These are phyloP conservation scores for Loris lydekkerianus DNA, from an alignment of 2,797 vertebrate genomes.

Conservation along the genomic window DNA sequence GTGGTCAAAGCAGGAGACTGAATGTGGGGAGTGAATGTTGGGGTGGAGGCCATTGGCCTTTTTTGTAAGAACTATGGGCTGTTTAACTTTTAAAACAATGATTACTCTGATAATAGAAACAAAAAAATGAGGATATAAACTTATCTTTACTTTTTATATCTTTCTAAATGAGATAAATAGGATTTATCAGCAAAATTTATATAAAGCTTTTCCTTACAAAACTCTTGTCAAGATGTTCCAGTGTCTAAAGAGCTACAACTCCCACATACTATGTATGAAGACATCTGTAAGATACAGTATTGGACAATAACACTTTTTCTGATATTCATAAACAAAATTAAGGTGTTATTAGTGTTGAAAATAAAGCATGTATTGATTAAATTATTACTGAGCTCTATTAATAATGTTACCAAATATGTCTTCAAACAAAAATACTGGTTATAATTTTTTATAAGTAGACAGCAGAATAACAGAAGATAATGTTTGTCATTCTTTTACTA, in stretches of 20 bases:
- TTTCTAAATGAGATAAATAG: constrained; percentile 11
- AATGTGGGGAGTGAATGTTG: rapidly evolving
- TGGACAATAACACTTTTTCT: neutral
- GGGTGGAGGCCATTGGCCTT: neutral
- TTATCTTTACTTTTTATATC: neutral
- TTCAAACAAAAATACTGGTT: constrained; percentile 35
- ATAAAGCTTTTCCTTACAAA: neutral
- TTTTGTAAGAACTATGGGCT: neutral
- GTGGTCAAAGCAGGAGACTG: neutral
- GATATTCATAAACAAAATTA: neutral
- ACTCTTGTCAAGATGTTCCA: neutral
- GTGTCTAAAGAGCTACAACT: neutral
- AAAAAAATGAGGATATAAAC: neutral
- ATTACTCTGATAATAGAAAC: neutral
- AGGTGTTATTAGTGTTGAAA: neutral
- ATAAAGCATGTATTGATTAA: constrained; percentile 4
- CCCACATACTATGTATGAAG: neutral
- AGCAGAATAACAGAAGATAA: neutral
- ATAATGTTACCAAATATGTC: neutral
- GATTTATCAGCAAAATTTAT: neutral
- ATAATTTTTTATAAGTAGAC: neutral
- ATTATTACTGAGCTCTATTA: neutral
- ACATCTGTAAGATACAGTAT: neutral
- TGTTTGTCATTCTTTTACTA: neutral
- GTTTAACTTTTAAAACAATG: neutral